Evolutionary conservation across 2,888 invertebrate genomes (phyloP), one percentile per base, ranked within the genome.

Genomic region (Serripes groenlandicus): DNA sequence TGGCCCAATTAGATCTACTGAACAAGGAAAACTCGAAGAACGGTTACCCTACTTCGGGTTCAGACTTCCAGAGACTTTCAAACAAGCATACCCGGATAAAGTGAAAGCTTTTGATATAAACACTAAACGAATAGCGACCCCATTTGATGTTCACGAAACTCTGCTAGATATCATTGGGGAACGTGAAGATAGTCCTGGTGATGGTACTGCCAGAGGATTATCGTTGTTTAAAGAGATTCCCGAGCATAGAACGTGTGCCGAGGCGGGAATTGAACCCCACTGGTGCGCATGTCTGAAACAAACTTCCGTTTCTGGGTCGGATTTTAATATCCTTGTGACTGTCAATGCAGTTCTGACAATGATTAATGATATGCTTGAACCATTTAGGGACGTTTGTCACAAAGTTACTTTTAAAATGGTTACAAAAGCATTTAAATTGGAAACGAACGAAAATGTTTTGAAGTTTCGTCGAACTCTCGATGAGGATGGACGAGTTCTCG

Each of bases 281-380:
- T 99, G 99, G 99, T 99, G 99, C 93, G 97, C 98, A 0, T 99
- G 99, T 93, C 95, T 98, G 0, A 96, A 96, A n/a, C 99, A 98
- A 98, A 94, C 96, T 84, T 95, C 96, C 71, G 95, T 98, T 0
- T 94, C 96, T 0, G 81, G 95, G 0, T 92, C 94, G 0, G 95
- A 96, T 58, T 92, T 94, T 0, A 92, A 96, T 15, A 96, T 96
- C 15, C 81, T 93, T 0, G 95, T 95, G 34, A 96, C 97, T 0
- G 97, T 96, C 0, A 64, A 86, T 32, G 89, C 92, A 2, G 91
- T 95, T 11, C 89, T 95, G 11, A 88, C 91, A 34, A 90, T 0
- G 90, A 95, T 0, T 95, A 97, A 2, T 74, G 96, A 97, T 71
- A 97, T 97, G 95, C 89, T 96, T 96, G 0, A 92, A 92, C 23